These are phyloP conservation scores for Aplysina aerophoba DNA, from an alignment of 37 sponge, comb jelly and placozoan species.

Conservation along the genomic window DNA sequence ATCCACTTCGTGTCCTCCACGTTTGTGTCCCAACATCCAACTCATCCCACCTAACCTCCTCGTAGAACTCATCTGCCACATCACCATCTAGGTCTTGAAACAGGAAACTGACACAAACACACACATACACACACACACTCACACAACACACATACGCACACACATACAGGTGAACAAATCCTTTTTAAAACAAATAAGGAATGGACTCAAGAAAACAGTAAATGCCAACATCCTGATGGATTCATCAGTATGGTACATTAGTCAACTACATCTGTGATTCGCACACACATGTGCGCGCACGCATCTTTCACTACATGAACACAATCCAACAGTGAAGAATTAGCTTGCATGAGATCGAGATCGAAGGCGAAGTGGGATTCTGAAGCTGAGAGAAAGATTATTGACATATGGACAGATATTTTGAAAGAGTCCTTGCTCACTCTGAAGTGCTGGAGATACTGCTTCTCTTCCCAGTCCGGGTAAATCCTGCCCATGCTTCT, in stretches of 20 bases:
- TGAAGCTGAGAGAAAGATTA: too few species aligned
- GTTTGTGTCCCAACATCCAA: slow-evolving; percentile 27
- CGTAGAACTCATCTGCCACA: slow-evolving; percentile 15
- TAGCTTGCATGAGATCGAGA: too few species aligned
- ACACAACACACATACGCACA: slow-evolving; percentile 25
- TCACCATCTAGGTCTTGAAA: slow-evolving; percentile 29
- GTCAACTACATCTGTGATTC: too few species aligned
- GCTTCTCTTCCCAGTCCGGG: too few species aligned
- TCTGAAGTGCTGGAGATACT: too few species aligned
- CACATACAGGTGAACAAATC: background rate
- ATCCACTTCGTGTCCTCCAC: slow-evolving; percentile 38
- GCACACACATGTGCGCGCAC: background rate
- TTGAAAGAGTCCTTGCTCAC: too few species aligned
- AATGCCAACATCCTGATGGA: too few species aligned
- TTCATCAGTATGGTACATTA: too few species aligned
- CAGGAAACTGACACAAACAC: slow-evolving; percentile 36
- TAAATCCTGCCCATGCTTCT: background rate
- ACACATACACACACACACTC: background rate
- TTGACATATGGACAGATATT: too few species aligned
- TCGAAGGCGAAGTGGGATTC: too few species aligned
- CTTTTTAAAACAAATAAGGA: too few species aligned
- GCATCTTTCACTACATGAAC: background rate
- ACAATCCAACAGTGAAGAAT: background rate
- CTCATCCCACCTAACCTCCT: background rate
- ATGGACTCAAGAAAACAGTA: too few species aligned